Percentiles rank a stretch among this genome's conserved stretches.
These are phyloP conservation scores for Pundamilia nyererei DNA, from an alignment of 2,113 vertebrate species.

Conservation along the genomic window DNA sequence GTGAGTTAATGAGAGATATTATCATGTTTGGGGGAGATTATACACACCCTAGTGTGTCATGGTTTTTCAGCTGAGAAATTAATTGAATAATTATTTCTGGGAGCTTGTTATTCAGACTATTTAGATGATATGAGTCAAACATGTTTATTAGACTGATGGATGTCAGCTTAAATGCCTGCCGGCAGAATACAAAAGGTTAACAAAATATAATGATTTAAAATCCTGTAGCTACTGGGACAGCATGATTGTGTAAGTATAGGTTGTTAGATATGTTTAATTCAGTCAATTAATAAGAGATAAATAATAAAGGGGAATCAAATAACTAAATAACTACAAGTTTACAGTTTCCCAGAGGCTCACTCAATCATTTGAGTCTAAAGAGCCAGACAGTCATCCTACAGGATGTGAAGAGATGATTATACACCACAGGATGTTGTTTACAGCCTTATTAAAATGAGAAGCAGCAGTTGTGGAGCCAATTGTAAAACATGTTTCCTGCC, in stretches of 20 bases:
- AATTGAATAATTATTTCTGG: background rate
- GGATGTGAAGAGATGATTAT: slow-evolving; percentile 11
- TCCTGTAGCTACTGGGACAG: background rate
- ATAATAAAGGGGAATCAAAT: background rate
- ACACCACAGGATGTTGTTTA: slow-evolving; percentile 10
- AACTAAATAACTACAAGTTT: background rate
- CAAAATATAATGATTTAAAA: background rate
- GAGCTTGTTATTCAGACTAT: background rate
- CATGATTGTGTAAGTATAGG: background rate
- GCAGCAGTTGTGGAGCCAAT: background rate
- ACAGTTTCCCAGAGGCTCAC: background rate
- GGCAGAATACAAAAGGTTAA: background rate
- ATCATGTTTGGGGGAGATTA: background rate
- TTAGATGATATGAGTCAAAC: background rate
- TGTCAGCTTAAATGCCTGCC: background rate
- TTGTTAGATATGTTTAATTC: background rate
- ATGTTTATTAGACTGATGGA: background rate
- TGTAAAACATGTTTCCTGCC: slow-evolving; percentile 8
- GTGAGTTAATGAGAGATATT: background rate
- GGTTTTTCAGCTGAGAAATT: background rate
- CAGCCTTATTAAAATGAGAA: slow-evolving; percentile 36
- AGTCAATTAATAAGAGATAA: background rate
- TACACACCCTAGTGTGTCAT: background rate
- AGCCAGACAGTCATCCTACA: background rate
- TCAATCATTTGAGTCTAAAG: background rate